phyloP scores from a whole-genome alignment of 2,113 vertebrate genomes.

The Sprattus sprattus region DNA sequence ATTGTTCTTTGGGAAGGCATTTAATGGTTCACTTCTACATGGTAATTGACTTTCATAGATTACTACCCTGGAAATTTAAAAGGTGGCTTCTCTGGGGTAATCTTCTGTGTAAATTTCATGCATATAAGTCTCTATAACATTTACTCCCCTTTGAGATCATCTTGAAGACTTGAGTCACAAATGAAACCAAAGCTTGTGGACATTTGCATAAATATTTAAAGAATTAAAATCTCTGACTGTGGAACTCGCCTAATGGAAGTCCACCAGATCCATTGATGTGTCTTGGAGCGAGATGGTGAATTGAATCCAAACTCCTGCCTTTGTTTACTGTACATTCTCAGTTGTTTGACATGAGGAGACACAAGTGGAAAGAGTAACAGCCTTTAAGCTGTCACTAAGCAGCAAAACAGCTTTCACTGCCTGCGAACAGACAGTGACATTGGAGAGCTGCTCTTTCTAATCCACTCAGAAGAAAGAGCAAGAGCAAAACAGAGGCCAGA shows the following conservation, averaged over 20 bases:
- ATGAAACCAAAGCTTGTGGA: background rate
- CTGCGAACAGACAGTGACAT: background rate
- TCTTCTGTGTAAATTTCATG: background rate
- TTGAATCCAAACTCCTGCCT: no score
- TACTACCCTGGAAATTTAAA: background rate
- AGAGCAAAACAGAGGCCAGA: background rate
- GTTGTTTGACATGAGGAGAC: no score
- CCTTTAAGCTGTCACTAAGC: background rate
- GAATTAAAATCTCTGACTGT: no score
- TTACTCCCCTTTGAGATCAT: background rate
- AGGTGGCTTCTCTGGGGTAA: background rate
- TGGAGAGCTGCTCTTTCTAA: background rate
- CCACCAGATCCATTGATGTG: no score
- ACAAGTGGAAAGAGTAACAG: background rate
- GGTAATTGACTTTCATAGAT: background rate
- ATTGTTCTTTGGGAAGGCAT: background rate
- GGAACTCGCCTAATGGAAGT: no score
- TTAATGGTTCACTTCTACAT: background rate
- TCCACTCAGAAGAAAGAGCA: background rate
- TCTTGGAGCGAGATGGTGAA: no score
- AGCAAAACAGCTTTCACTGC: background rate
- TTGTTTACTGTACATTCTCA: no score
- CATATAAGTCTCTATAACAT: background rate
- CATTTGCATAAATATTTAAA: no score
- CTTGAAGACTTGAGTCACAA: background rate